These are phyloP conservation scores for Ladona fulva DNA, from an alignment of 1,140 invertebrate genomes.

Conservation along the genomic window DNA sequence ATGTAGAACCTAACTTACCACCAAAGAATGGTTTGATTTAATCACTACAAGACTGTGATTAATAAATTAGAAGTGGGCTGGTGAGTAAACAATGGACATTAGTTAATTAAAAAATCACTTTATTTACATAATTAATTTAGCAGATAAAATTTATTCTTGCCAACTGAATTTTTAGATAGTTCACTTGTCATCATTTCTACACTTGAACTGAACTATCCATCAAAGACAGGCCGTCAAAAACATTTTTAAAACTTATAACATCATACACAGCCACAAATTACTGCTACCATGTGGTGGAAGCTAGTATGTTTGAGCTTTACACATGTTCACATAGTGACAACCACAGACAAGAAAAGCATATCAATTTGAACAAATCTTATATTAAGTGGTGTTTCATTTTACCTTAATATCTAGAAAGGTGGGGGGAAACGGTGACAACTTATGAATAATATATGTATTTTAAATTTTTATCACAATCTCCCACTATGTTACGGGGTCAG, in stretches of 20 bases:
- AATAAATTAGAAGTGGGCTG: no score
- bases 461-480: constrained; percentile 4
- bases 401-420: not conserved
- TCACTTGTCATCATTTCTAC: not conserved
- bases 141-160: not conserved
- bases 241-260: not conserved
- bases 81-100: no score
- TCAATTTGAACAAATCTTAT: not conserved
- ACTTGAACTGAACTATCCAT: not conserved
- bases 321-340: not conserved
- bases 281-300: constrained; percentile 2
- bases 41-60: no score
- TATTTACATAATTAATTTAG: constrained; percentile 1
- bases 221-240: not conserved
- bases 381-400: not conserved
- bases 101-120: not conserved
- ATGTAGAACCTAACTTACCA: no score
- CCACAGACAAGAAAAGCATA: not conserved
- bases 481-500: not conserved
- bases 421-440: not conserved
- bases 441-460: not conserved
- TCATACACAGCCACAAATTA: constrained; percentile 6
- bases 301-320: not conserved
- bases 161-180: not conserved
- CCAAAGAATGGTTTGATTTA: no score